Evolutionary conservation across 2,888 invertebrate genomes (phyloP).

Genomic region (Lycocerus yunnanus): DNA sequence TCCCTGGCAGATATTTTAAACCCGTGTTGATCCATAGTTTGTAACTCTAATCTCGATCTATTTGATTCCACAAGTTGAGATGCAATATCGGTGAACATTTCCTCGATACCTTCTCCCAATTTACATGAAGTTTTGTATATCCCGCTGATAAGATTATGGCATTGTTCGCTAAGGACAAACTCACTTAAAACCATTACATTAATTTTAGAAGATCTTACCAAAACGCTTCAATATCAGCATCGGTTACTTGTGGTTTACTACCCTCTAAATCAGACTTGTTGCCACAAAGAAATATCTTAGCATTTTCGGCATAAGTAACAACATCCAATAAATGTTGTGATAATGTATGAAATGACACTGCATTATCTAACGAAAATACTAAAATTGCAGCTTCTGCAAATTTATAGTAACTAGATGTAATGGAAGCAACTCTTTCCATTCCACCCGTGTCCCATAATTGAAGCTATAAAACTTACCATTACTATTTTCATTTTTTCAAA

Average conservation of each 20-base stretch:
- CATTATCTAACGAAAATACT: constrained; percentile 88
- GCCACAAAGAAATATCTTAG: constrained; percentile 93
- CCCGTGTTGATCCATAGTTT: constrained; percentile 76
- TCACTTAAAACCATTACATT: not conserved
- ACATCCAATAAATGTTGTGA: constrained; percentile 93
- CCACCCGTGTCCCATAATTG: constrained; percentile 97
- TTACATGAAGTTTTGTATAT: constrained; percentile 91
- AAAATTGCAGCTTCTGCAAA: constrained; percentile 93
- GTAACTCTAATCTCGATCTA: constrained; percentile 80
- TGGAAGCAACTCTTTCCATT: constrained; percentile 94
- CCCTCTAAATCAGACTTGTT: constrained; percentile 86
- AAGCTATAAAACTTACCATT: constrained; percentile 63
- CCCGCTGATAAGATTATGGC: constrained; percentile 86
- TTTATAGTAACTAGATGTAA: constrained; percentile 94
- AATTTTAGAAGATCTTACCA: constrained; percentile 60
- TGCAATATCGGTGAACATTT: constrained; percentile 92
- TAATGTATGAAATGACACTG: constrained; percentile 88
- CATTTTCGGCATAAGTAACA: constrained; percentile 92
- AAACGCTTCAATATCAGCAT: constrained; percentile 87
- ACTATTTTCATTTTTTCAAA: not conserved
- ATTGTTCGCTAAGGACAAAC: constrained; percentile 74
- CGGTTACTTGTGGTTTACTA: constrained; percentile 76
- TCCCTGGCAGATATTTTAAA: constrained; percentile 73
- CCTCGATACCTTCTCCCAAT: constrained; percentile 82
- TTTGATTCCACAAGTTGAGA: constrained; percentile 78